Base-by-base conservation (phyloP, 2,888 invertebrate genomes). In the Thera obeliscata region DNA sequence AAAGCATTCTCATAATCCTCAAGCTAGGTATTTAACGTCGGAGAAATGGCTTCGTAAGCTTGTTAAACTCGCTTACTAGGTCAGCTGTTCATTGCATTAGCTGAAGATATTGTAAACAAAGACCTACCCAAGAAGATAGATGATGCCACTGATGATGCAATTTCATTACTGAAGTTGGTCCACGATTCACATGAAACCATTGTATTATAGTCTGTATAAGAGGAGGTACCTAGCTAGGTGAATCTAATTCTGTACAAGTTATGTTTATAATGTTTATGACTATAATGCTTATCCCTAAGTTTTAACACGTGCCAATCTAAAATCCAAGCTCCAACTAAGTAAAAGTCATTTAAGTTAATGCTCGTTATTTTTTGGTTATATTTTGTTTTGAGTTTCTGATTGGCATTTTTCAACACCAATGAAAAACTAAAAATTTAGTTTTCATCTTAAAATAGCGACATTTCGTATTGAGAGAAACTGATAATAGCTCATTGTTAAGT, bases 11-110 rank as follows among this genome's bases (percentile, higher is more conserved):
- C 57, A 57, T 67, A 67, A 64, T 67, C 61, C 56, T 61, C 60
- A 6, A 64, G 49, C 74, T 61, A 46, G 1, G 43, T 46, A 61
- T 77, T 76, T 71, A 68, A 66, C 70, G 67, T 71, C 64, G 73
- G 70, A 72, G 76, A 79, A 77, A 82, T 81, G 76, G 76, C 76
- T 78, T 76, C 74, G 73, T 78, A 80, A 79, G 74, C 78, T 79
- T 74, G 78, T 81, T 81, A 82, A 74, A 75, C 69, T 67, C 66
- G 73, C 71, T 76, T 75, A 76, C 69, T 70, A 68, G 76, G 73
- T 78, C 78, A 74, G 67, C 76, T 59, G 72, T 67, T 74, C 73
- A 69, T 66, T 69, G 58, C 43, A 71, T 69, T 66, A 67, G 59
- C 73, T 60, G 61, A 59, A 62, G 36, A 57, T 63, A 67, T 60